These are phyloP conservation scores for Eucera pruinosa DNA, from an alignment of 2,888 invertebrate species.

Conservation along the genomic window DNA sequence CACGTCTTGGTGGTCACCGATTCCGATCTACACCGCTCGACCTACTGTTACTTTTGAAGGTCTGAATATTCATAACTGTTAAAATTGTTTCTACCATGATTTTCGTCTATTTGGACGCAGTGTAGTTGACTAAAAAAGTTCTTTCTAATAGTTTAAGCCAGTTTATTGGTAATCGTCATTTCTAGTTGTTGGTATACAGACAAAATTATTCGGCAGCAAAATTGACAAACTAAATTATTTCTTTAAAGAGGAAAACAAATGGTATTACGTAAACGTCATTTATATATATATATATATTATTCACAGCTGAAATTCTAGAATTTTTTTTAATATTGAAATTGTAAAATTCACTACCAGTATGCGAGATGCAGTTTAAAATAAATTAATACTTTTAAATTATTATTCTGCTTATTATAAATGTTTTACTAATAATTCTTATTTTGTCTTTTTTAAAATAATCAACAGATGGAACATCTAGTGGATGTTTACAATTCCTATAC, in stretches of 20 bases:
- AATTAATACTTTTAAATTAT: not conserved
- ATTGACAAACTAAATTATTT: not conserved
- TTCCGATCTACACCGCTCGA: constrained; percentile 86
- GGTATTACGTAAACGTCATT: no score
- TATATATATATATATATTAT: no score
- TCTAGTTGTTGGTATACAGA: no score
- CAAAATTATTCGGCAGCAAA: not conserved
- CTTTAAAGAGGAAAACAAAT: no score
- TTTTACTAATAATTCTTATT: not conserved
- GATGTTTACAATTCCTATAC: no score
- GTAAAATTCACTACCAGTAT: no score
- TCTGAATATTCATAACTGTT: constrained; percentile 80
- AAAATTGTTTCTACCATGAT: not conserved
- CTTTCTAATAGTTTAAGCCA: no score
- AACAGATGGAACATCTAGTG: not conserved
- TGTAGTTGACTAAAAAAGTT: no score
- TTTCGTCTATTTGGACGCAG: not conserved
- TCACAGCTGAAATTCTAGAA: no score
- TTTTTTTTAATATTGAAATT: no score
- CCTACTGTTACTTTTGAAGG: constrained; percentile 91
- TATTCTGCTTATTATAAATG: not conserved
- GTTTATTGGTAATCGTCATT: no score
- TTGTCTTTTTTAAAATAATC: not conserved
- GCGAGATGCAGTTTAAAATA: not conserved
- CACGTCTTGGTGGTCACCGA: constrained; percentile 85